Evolutionary conservation across 1,140 invertebrate genomes (phyloP), one percentile per base, ranked within the genome.

Genomic region (Euura saliciscinereae): DNA sequence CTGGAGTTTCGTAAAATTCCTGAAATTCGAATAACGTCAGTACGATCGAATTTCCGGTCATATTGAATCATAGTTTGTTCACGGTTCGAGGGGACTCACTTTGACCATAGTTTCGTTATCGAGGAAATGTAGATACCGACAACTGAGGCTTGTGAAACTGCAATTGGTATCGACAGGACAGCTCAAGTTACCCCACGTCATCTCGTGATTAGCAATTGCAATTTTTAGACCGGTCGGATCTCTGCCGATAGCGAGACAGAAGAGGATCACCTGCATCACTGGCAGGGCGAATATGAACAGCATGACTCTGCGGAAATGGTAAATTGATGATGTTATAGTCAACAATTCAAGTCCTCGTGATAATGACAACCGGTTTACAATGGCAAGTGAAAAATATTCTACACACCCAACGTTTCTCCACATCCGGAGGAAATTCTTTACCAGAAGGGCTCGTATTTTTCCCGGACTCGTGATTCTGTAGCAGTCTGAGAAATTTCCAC

Each of bases 381-480:
- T 28, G 8, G 5, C 10, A 59, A 28, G 0, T 28, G 28, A 28
- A 28, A 71, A 66, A 44, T 66, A 11, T 44, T 65, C 45, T 72
- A 84, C 88, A 82, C 85, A 93, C 92, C 92, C 91, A 66, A 97
- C 94, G 84, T 98, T 98, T 75, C 97, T 90, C 92, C 94, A 96
- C 93, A 98, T 96, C 74, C 95, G 91, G 44, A 97, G 90, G 82
- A 98, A 93, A 86, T 98, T 99, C 87, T 99, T 99, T 85, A 96
- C 94, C 69, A 97, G 89, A 51, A 98, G 85, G 6, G 97, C 96
- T 73, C 89, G 89, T 74, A 94, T 92, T 80, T 93, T 94, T 44
- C 93, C 92, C 46, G 88, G 85, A 10, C 90, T 91, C 13, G 92
- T 93, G 6, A 92, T 73, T 84, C 91, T 90, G 70, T 90, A 90